These are phyloP conservation scores for Notothenia coriiceps DNA, from an alignment of 2,113 vertebrate species.

Conservation along the genomic window DNA sequence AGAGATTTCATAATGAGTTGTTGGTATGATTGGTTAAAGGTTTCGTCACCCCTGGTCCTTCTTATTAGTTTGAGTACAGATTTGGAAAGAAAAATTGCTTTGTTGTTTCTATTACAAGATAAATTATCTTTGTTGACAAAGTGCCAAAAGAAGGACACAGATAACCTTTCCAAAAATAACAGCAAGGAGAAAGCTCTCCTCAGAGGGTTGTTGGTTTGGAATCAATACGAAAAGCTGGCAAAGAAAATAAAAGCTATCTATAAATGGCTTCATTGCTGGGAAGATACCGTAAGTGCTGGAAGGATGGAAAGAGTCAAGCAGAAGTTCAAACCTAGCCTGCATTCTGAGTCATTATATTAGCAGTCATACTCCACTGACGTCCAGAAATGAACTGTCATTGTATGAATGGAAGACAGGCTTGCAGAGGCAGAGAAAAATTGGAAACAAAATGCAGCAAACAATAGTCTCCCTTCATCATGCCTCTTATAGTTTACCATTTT, in stretches of 20 bases:
- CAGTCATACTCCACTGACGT: too few relatives aligned
- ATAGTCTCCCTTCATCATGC: too few relatives aligned
- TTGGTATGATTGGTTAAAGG: slow-evolving; percentile 29
- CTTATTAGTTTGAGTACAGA: not conserved
- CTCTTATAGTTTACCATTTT: too few relatives aligned
- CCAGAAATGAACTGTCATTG: too few relatives aligned
- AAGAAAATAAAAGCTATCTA: not conserved
- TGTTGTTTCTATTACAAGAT: not conserved
- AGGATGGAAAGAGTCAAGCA: not conserved
- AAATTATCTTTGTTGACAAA: slow-evolving; percentile 1
- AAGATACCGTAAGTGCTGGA: not conserved
- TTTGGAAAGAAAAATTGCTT: slow-evolving; percentile 9
- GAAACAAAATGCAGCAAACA: not conserved
- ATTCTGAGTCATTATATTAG: too few relatives aligned
- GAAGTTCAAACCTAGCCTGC: not conserved
- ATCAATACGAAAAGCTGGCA: not conserved
- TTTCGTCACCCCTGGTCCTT: slow-evolving; percentile 2
- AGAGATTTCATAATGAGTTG: slow-evolving; percentile 40
- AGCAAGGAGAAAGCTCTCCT: not conserved
- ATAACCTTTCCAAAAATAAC: not conserved
- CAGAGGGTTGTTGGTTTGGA: not conserved
- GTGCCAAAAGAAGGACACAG: not conserved
- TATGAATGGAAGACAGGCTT: too few relatives aligned
- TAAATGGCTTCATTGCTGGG: not conserved
- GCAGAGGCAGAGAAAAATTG: too few relatives aligned